phyloP scores from a whole-genome alignment of 2,113 vertebrate species.

The Oncorhynchus gorbuscha region DNA sequence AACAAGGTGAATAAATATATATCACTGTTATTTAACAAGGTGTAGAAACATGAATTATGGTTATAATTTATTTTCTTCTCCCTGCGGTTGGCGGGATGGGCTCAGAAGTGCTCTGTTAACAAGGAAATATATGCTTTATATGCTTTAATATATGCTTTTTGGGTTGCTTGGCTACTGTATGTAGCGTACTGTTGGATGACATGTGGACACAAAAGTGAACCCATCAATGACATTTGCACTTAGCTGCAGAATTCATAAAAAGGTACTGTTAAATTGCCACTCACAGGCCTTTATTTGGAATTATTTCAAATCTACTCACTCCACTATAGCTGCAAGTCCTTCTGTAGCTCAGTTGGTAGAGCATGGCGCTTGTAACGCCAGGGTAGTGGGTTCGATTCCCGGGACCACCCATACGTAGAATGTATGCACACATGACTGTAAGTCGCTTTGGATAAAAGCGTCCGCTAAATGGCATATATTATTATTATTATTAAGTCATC shows the following conservation, averaged over 20 bases:
- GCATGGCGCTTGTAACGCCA: too few species aligned
- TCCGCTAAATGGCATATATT: too few species aligned
- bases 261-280: neutral
- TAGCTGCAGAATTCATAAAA: too few species aligned
- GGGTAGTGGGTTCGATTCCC: too few species aligned
- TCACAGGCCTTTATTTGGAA: neutral
- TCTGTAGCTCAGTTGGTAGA: too few species aligned
- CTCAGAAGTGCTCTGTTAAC: conserved; percentile 34
- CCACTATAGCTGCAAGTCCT: neutral
- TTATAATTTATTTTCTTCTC: conserved; percentile 41
- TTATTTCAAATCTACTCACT: neutral
- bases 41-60: conserved; percentile 63
- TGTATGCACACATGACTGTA: too few species aligned
- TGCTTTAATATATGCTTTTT: neutral
- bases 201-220: neutral
- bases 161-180: neutral
- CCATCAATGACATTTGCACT: too few species aligned
- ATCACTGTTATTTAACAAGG: conserved; percentile 61
- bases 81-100: conserved; percentile 6
- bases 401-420: too few species aligned
- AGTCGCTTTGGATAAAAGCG: too few species aligned
- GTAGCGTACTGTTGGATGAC: neutral
- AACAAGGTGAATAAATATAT: conserved; percentile 61
- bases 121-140: conserved; percentile 14
- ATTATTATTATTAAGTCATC: too few species aligned